A percentile compares a stretch with the other conserved stretches of the same genome.
phyloP scores from a whole-genome alignment of 2,888 invertebrate genomes.

The Aphidoletes aphidimyza region DNA sequence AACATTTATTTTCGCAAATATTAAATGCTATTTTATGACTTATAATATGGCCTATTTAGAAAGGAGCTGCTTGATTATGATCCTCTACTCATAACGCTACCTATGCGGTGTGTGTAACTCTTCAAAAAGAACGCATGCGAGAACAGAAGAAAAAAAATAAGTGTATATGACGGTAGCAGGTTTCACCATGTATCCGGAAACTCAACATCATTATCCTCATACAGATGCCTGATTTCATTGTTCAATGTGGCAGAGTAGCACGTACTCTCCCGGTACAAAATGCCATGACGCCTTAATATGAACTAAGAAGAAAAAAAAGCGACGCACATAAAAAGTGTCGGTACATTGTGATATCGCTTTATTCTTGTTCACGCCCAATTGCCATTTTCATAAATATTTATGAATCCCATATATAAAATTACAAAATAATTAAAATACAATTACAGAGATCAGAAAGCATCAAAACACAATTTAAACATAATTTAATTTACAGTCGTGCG shows the following conservation, averaged over 20 bases:
- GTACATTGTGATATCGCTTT: slow-evolving; percentile 17
- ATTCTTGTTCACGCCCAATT: slow-evolving; percentile 34
- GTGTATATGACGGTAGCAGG: neutral
- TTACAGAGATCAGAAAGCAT: slow-evolving; percentile 54
- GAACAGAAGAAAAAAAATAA: no score
- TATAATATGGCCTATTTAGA: neutral
- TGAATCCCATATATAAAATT: slow-evolving; percentile 35
- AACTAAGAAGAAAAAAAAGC: no score
- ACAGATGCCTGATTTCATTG: no score
- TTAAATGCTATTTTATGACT: slow-evolving; percentile 29
- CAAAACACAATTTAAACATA: slow-evolving; percentile 52
- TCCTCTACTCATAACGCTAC: no score
- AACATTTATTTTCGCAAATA: neutral
- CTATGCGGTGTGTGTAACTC: no score
- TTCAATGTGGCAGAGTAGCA: no score
- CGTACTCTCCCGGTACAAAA: no score
- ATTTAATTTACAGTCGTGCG: slow-evolving; percentile 45
- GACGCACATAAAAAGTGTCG: neutral
- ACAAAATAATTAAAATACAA: slow-evolving; percentile 53
- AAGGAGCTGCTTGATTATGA: no score
- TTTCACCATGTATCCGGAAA: neutral
- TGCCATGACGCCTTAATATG: no score
- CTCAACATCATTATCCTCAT: no score
- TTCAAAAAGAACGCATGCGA: no score
- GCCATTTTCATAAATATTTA: slow-evolving; percentile 51